A percentile compares a stretch with the other conserved stretches of the same genome.
Conservation (phyloP, 2,797 vertebrate species). For the Odontamblyopus rebecca region DNA sequence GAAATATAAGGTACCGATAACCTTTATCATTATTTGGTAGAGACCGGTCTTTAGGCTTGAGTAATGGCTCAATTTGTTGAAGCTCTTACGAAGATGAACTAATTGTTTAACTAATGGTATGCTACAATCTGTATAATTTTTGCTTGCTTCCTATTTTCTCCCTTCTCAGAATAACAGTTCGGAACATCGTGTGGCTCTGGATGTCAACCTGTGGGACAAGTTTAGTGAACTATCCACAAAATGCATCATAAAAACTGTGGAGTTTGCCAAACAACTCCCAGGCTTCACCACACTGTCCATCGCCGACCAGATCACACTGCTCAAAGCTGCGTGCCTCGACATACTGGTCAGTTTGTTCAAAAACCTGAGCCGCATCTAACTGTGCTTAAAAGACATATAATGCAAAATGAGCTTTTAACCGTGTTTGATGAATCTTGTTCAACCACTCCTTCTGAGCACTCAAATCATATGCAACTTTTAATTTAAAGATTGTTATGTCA, state of each 20-base stretch:
- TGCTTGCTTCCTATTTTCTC: neutral
- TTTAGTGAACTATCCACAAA: slow-evolving; percentile 97
- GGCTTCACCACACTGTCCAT: slow-evolving; percentile 95
- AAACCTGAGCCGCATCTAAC: neutral
- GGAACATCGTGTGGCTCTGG: slow-evolving; percentile 89
- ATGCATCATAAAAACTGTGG: slow-evolving; percentile 98
- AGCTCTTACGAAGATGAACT: neutral
- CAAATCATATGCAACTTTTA: too few relatives aligned
- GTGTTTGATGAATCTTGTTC: too few relatives aligned
- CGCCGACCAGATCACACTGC: slow-evolving; percentile 96
- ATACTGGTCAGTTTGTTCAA: slow-evolving; percentile 84
- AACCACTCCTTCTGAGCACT: too few relatives aligned
- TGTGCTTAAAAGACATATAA: neutral
- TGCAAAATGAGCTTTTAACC: too few relatives aligned
- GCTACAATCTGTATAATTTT: neutral
- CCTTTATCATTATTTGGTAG: too few relatives aligned
- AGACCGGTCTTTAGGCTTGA: neutral
- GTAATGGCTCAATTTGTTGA: neutral
- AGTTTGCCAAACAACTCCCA: slow-evolving; percentile 96
- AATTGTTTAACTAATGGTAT: neutral
- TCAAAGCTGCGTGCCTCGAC: slow-evolving; percentile 96
- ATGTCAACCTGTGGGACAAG: slow-evolving; percentile 96
- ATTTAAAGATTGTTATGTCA: too few relatives aligned
- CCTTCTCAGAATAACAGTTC: slow-evolving; percentile 88
- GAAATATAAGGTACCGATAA: too few relatives aligned